These are phyloP conservation scores for Pterois miles DNA, from an alignment of 2,797 vertebrate species.

Conservation along the genomic window DNA sequence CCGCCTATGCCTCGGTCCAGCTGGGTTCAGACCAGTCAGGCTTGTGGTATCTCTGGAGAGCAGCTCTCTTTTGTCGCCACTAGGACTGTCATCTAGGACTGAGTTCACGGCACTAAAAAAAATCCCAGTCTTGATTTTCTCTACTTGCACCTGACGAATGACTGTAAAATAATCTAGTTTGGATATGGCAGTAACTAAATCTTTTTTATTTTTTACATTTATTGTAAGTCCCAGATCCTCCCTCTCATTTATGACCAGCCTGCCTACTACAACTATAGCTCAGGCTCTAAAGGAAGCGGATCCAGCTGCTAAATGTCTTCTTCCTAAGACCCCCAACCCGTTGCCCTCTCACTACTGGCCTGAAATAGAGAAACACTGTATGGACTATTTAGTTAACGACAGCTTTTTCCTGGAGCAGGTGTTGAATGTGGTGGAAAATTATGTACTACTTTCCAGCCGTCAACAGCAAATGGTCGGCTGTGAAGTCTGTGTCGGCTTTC, in stretches of 20 bases:
- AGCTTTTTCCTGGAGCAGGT: neutral
- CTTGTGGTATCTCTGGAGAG: constrained; percentile 12
- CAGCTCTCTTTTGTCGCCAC: neutral
- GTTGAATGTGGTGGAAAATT: neutral
- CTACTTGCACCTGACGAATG: neutral
- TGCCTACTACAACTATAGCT: neutral
- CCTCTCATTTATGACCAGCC: neutral
- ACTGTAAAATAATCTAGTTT: neutral
- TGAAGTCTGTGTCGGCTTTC: neutral
- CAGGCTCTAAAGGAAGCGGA: neutral
- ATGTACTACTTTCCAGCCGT: neutral
- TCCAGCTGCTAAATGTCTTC: neutral
- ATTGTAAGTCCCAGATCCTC: neutral
- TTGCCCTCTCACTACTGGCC: neutral
- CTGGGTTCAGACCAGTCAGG: constrained; percentile 33
- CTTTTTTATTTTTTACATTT: neutral
- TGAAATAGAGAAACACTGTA: neutral
- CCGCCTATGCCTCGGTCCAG: constrained; percentile 28
- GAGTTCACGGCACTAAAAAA: neutral
- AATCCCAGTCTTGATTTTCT: neutral
- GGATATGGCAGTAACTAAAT: neutral
- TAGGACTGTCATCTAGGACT: neutral
- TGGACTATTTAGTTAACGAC: neutral
- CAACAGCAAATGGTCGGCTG: neutral
- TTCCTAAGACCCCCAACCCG: neutral